Percentiles rank a stretch among this genome's conserved stretches.
Conservation (phyloP, 2,888 invertebrate species). For the Xestia xanthographa region DNA sequence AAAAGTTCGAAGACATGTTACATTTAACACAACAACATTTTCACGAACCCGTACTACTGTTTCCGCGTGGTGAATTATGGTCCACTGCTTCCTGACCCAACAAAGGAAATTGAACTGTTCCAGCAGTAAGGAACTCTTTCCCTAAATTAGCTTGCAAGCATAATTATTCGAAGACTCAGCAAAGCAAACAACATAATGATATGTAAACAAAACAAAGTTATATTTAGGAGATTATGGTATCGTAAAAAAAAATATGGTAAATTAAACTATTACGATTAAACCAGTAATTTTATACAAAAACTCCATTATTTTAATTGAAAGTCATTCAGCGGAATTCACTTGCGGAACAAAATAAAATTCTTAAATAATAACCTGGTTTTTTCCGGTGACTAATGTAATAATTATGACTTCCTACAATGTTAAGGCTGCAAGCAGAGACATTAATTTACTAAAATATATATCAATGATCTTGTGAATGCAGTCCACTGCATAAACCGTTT, state of each 20-base stretch:
- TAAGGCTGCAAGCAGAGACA: not conserved
- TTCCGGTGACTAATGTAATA: not conserved
- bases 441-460: not conserved
- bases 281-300: not conserved
- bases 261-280: not conserved
- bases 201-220: not conserved
- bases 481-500: not conserved
- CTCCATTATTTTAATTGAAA: not conserved
- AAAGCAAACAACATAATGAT: not conserved
- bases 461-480: not conserved
- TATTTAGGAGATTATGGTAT: not conserved
- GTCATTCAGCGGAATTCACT: not conserved
- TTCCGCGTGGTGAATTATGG: not conserved
- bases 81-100: not conserved
- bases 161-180: not conserved
- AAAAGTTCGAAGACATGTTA: not conserved
- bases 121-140: not conserved
- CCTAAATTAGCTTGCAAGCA: not conserved
- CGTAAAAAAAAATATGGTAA: not conserved
- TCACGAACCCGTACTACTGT: not conserved
- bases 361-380: not conserved
- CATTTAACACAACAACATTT: too few species aligned
- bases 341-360: constrained; percentile 29
- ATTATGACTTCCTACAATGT: constrained; percentile 20
- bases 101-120: too few species aligned